Evolutionary conservation across 64 coral and sea anemone species (phyloP).

Genomic region (Acropora tenuis): DNA sequence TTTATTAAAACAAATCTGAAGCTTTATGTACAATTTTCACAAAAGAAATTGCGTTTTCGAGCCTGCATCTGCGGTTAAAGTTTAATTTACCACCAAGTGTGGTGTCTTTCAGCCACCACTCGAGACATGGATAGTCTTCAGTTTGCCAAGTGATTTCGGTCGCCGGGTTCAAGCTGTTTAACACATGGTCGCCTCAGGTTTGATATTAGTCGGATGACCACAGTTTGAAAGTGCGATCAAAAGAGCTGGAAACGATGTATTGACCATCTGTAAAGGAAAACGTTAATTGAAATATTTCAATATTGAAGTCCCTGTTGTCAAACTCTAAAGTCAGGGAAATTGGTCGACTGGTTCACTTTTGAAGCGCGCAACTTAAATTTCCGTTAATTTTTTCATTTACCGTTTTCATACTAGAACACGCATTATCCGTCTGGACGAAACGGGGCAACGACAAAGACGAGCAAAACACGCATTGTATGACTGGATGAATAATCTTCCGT

Average conservation of each 20-base stretch:
- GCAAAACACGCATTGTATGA: no score
- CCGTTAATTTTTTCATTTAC: no score
- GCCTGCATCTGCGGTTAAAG: neutral
- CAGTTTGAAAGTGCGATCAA: constrained; percentile 97
- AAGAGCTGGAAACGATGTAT: constrained; percentile 92
- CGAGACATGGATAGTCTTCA: neutral
- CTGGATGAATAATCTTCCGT: no score
- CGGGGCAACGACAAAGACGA: no score
- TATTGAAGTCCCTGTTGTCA: no score
- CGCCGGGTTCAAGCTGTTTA: neutral
- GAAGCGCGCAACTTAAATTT: no score
- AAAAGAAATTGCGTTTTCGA: neutral
- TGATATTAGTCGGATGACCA: constrained; percentile 81
- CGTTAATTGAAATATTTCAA: no score
- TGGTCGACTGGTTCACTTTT: no score
- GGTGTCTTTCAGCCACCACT: neutral
- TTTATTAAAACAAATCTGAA: constrained; percentile 20
- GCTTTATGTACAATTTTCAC: constrained; percentile 1
- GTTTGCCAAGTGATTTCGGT: neutral
- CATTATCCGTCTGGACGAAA: no score
- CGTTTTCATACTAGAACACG: no score
- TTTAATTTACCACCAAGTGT: neutral
- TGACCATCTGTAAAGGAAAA: constrained; percentile 80
- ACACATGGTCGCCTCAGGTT: neutral
- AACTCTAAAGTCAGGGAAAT: no score